Evolutionary conservation across 2,797 vertebrate genomes (phyloP).

Genomic region (Molossus alvarezi): DNA sequence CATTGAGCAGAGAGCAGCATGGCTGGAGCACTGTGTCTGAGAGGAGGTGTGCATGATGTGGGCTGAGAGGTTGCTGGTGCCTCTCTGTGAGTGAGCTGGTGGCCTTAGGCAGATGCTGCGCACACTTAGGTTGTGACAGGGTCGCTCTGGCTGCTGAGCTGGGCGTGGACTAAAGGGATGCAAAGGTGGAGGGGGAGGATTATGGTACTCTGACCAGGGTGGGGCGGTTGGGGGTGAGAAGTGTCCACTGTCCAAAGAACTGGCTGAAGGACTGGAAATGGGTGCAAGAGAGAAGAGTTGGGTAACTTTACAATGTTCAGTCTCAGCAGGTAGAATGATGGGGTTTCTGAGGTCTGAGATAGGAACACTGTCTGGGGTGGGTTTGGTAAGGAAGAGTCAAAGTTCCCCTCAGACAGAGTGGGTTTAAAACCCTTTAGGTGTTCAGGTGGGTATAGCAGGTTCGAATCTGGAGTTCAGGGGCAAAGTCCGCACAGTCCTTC

Average conservation of each 20-base stretch:
- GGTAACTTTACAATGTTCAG: neutral
- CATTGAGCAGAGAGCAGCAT: neutral
- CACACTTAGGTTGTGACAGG: neutral
- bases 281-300: neutral
- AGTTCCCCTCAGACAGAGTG: too few relatives aligned
- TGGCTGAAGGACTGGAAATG: neutral
- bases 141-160: neutral
- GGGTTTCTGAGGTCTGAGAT: neutral
- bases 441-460: neutral
- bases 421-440: neutral
- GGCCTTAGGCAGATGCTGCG: neutral
- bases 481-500: accelerated
- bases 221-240: neutral
- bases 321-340: neutral
- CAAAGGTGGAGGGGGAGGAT: neutral
- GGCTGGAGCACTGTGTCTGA: neutral
- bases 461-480: neutral
- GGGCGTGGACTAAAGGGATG: neutral
- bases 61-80: neutral
- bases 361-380: neutral
- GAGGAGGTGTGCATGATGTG: too few relatives aligned
- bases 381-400: accelerated
- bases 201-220: neutral
- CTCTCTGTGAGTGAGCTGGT: neutral
- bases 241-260: neutral